Percentiles rank a stretch among this genome's conserved stretches.
Conservation (phyloP, 2,113 vertebrate genomes). For the Tympanuchus pallidicinctus region DNA sequence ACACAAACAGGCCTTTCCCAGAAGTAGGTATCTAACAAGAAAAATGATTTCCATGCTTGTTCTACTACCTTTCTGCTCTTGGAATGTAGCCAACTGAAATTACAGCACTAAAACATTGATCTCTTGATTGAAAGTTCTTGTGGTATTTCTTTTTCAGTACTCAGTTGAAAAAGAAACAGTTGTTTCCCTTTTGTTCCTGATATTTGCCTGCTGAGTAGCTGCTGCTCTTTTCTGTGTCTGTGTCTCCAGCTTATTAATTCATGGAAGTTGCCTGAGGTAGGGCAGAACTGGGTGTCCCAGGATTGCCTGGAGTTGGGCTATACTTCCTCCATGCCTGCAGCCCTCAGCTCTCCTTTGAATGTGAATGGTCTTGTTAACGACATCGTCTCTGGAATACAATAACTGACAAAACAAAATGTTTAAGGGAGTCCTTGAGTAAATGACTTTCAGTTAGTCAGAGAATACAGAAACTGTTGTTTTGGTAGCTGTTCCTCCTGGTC, state of each 20-base stretch:
- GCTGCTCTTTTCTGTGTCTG: neutral
- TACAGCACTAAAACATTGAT: neutral
- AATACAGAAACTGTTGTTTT: neutral
- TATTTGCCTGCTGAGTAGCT: neutral
- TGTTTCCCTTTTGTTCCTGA: neutral
- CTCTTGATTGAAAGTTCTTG: neutral
- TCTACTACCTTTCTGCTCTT: neutral
- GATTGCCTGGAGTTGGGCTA: neutral
- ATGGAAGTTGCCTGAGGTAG: neutral
- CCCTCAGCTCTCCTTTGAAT: neutral
- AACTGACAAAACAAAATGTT: neutral
- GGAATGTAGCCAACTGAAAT: neutral
- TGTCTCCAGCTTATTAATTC: neutral
- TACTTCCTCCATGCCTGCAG: neutral
- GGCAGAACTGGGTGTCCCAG: neutral
- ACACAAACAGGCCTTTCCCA: constrained; percentile 86
- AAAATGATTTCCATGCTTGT: neutral
- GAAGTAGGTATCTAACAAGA: constrained; percentile 82
- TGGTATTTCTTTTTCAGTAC: neutral
- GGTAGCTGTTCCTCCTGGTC: neutral
- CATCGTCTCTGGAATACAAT: neutral
- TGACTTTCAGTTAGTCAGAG: neutral
- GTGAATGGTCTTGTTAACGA: neutral
- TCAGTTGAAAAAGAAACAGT: neutral
- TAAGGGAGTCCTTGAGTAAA: neutral